Evolutionary conservation across 2,888 invertebrate genomes (phyloP).

Genomic region (Noctuana brunneofusca): DNA sequence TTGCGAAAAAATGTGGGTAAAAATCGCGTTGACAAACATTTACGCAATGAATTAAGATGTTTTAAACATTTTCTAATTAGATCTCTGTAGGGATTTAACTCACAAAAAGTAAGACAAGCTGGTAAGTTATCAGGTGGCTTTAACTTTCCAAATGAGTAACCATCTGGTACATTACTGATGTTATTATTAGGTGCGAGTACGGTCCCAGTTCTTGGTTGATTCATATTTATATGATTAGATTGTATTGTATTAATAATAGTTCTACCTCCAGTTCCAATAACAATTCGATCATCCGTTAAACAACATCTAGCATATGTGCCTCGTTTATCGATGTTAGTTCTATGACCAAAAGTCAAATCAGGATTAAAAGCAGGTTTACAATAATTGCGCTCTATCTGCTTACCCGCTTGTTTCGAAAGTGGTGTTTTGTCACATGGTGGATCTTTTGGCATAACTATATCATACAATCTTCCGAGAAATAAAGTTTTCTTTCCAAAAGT

Average conservation of each 20-base stretch:
- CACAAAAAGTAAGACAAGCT: conserved; percentile 67
- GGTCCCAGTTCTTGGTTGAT: conserved; percentile 63
- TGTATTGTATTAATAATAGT: conserved; percentile 64
- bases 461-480: conserved; percentile 59
- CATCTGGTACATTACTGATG: conserved; percentile 67
- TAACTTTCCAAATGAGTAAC: conserved; percentile 73
- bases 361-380: conserved; percentile 68
- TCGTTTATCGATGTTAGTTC: conserved; percentile 67
- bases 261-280: conserved; percentile 60
- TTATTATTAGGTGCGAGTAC: conserved; percentile 76
- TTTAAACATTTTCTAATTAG: conserved; percentile 71
- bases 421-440: conserved; percentile 61
- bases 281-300: conserved; percentile 61
- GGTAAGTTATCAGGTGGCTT: conserved; percentile 68
- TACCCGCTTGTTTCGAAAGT: conserved; percentile 49
- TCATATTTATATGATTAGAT: conserved; percentile 62
- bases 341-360: conserved; percentile 71
- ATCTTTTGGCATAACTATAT: conserved; percentile 66
- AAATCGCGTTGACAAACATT: conserved; percentile 55
- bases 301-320: conserved; percentile 76
- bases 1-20: conserved; percentile 58
- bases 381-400: conserved; percentile 58
- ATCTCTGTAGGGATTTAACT: conserved; percentile 59
- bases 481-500: conserved; percentile 63
- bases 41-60: conserved; percentile 69